Evolutionary conservation across 2,113 vertebrate species (phyloP).

Genomic region (Brachypodius melanocephalos): DNA sequence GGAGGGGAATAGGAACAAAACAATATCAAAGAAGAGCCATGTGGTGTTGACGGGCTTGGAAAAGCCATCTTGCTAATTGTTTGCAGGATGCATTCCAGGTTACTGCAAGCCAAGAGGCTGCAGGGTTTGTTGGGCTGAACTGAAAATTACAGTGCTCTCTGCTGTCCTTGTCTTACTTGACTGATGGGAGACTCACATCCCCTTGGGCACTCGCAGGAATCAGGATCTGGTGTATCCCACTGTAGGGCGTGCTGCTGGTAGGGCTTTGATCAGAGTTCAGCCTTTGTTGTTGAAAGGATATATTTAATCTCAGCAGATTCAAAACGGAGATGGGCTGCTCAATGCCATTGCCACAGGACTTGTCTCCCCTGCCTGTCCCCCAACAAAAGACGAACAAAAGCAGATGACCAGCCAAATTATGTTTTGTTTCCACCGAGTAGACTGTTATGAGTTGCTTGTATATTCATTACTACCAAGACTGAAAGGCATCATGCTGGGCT

Average conservation of each 20-base stretch:
- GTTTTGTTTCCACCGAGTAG: neutral
- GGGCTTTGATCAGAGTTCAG: conserved; percentile 58
- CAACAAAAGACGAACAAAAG: conserved; percentile 23
- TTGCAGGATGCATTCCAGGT: conserved; percentile 44
- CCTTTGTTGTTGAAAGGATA: conserved; percentile 61
- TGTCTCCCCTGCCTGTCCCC: neutral
- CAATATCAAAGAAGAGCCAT: conserved; percentile 13
- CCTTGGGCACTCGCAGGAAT: neutral
- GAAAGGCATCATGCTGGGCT: conserved; percentile 16
- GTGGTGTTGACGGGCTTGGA: neutral
- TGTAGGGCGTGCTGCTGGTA: neutral
- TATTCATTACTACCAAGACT: conserved; percentile 26
- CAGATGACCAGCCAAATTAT: conserved; percentile 24
- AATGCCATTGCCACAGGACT: conserved; percentile 31
- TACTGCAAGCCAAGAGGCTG: conserved; percentile 25
- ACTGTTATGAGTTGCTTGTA: neutral
- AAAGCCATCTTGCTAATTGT: conserved; percentile 42
- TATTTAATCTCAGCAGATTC: conserved; percentile 54
- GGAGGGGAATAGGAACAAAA: conserved; percentile 1
- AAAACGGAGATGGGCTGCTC: conserved; percentile 18
- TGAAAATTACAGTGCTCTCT: conserved; percentile 23
- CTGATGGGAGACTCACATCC: neutral
- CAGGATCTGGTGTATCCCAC: conserved; percentile 4
- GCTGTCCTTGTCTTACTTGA: conserved; percentile 14
- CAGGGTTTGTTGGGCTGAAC: conserved; percentile 28